Conservation (phyloP, 2,888 invertebrate species). For the Sturmia bella region DNA sequence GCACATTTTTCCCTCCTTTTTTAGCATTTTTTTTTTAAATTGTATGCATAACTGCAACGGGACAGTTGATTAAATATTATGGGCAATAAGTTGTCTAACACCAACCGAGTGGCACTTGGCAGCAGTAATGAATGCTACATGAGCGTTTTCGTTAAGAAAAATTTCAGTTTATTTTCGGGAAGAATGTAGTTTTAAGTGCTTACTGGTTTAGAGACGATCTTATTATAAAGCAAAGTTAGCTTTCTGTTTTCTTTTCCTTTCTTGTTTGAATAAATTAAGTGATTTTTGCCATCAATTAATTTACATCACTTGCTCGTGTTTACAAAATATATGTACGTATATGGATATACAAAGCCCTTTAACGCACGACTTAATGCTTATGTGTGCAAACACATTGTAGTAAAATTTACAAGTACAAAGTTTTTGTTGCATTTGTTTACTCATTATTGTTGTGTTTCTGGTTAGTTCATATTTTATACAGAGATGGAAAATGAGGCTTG, state of each 20-base stretch:
- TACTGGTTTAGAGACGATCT: no score
- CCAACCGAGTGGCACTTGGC: slow-evolving; percentile 11
- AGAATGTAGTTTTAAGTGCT: no score
- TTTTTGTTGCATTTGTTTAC: slow-evolving; percentile 11
- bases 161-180: not conserved
- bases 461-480: not conserved
- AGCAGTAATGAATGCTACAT: slow-evolving; percentile 3
- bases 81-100: slow-evolving; percentile 11
- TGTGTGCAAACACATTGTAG: not conserved
- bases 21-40: slow-evolving; percentile 16
- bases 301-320: no score
- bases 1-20: slow-evolving; percentile 37
- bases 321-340: no score
- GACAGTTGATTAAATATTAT: slow-evolving; percentile 26
- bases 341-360: no score
- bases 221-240: not conserved
- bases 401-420: not conserved
- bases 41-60: slow-evolving; percentile 41
- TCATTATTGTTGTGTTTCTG: slow-evolving; percentile 9
- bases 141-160: slow-evolving; percentile 2
- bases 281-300: no score
- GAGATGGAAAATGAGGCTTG: no score
- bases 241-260: no score
- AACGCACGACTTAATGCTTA: not conserved
- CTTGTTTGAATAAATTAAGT: no score